phyloP scores from a whole-genome alignment of 1,140 invertebrate genomes.

The Hyphantria cunea region DNA sequence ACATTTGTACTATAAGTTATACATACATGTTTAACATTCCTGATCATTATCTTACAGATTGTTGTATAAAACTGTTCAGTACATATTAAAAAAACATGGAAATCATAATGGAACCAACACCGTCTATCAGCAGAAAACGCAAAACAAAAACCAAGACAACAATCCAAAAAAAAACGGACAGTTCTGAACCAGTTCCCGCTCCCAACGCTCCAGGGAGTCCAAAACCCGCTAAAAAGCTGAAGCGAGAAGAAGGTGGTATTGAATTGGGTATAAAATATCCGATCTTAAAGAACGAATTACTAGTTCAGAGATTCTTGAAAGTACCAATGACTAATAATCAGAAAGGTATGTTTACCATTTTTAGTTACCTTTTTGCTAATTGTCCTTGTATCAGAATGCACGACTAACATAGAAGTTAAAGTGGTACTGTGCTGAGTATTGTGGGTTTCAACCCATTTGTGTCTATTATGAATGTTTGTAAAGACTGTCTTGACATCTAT shows the following conservation, averaged over 20 bases:
- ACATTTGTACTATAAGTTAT: background rate
- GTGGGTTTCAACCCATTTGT: no score
- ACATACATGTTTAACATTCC: no score
- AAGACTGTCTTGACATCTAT: no score
- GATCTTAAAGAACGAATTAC: constrained; percentile 51
- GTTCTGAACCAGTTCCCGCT: no score
- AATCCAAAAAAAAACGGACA: no score
- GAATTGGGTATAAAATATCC: constrained; percentile 50
- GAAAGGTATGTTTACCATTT: constrained; percentile 52
- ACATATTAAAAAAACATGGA: constrained; percentile 18
- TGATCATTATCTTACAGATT: no score
- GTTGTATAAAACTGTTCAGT: background rate
- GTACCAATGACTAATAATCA: constrained; percentile 65
- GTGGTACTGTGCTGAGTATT: no score
- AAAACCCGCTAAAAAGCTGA: constrained; percentile 2
- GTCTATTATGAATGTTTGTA: no score
- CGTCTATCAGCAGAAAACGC: background rate
- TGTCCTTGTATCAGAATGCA: no score
- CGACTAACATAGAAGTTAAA: no score
- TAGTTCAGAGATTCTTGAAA: constrained; percentile 52
- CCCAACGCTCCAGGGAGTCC: background rate
- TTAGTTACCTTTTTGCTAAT: no score
- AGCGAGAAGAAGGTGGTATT: constrained; percentile 10
- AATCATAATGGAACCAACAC: constrained; percentile 4
- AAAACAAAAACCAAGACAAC: constrained; percentile 18